Conservation (phyloP, 2,888 invertebrate species). For the Nephrotoma appendiculata region DNA sequence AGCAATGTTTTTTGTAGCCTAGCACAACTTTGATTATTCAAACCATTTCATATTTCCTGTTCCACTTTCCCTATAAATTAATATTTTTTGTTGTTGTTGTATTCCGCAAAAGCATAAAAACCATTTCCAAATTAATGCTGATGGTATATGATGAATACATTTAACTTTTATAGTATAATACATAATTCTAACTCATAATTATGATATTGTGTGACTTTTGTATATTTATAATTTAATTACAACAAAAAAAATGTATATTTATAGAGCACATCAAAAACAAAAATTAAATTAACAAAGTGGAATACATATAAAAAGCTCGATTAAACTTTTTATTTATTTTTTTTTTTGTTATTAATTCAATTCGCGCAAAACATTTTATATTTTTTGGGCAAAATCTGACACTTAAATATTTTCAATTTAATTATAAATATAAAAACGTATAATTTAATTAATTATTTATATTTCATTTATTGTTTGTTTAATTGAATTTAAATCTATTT, state of each 20-base stretch:
- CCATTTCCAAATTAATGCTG: not conserved
- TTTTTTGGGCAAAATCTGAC: not conserved
- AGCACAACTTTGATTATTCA: no score
- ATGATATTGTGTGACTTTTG: not conserved
- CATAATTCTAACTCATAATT: not conserved
- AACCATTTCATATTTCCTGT: no score
- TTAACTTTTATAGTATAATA: not conserved
- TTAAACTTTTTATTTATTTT: not conserved
- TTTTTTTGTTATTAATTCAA: no score
- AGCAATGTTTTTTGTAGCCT: no score
- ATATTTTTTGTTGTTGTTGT: no score
- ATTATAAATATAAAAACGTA: not conserved
- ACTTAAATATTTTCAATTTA: not conserved
- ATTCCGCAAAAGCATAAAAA: not conserved
- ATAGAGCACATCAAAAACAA: not conserved
- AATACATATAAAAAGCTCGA: not conserved
- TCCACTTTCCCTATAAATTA: no score
- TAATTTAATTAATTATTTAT: not conserved
- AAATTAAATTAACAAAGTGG: not conserved
- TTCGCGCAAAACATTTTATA: not conserved
- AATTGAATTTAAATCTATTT: not conserved
- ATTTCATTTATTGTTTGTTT: not conserved
- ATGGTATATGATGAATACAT: not conserved
- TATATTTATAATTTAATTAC: not conserved
- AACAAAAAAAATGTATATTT: not conserved